A percentile compares a stretch with the other conserved stretches of the same genome.
Conservation (phyloP, 2,113 vertebrate species). For the Columba janthina region DNA sequence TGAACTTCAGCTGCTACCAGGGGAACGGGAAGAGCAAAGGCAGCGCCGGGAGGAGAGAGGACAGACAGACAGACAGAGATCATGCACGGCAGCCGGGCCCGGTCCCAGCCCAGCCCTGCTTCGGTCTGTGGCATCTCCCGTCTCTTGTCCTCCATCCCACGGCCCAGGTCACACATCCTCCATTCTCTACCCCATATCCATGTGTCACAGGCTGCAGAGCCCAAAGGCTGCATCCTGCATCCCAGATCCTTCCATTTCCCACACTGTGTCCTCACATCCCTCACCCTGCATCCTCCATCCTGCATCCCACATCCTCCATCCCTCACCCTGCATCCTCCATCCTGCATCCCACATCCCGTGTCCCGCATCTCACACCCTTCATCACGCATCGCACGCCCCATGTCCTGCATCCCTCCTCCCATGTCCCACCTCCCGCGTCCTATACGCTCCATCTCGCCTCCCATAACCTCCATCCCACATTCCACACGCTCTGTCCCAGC, state of each 20-base stretch:
- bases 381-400: not conserved
- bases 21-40: slow-evolving; percentile 54
- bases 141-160: not conserved
- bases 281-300: not conserved
- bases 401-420: no score
- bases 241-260: fast-evolving
- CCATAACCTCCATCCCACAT: not conserved
- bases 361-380: not conserved
- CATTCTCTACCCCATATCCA: not conserved
- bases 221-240: not conserved
- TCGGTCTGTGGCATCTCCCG: no score
- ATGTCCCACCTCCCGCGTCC: no score
- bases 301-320: no score
- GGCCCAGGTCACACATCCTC: not conserved
- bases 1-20: slow-evolving; percentile 98
- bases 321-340: no score
- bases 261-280: not conserved
- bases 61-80: slow-evolving; percentile 46
- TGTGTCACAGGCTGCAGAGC: not conserved
- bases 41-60: not conserved
- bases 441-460: not conserved
- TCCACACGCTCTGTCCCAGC: not conserved
- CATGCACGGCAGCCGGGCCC: slow-evolving; percentile 46
- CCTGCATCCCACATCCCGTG: not conserved
- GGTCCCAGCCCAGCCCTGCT: fast-evolving